Evolutionary conservation across 2,113 vertebrate genomes (phyloP), one percentile per base, ranked within the genome.

Genomic region (Rhynchomys soricoides): DNA sequence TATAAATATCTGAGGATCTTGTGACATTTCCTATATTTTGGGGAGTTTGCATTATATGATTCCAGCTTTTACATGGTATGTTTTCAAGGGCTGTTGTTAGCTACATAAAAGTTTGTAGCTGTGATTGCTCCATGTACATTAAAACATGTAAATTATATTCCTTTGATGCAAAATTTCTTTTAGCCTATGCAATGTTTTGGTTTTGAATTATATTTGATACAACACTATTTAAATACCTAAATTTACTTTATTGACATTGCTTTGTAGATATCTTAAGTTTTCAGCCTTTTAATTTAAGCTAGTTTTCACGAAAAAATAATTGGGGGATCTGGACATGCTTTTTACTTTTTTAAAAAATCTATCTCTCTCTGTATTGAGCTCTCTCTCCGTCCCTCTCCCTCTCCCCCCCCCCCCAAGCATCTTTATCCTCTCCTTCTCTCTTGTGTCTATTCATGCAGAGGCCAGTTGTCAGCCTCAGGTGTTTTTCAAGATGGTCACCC

Each of bases 171-270:
- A 94, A 95, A 88, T 40, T 88, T 7, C 2, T n/a, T 17, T 52
- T 83, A 86, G 48, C 16, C 52, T 82, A 31, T 71, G 91, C 71
- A 81, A 66, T 83, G 29, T 26, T 91, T 75, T 89, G 52, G 17
- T 21, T 29, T 95, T 93, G 31, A 87, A 40, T 81, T 83, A 3
- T 34, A 83, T 83, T 31, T 95, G 87, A 89, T 62, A 31, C 8
- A 34, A 82, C 48, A 40, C 17, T 83, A 70, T 78, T 83, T 0
- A 4, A 91, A 62, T 79, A 57, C 10, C n/a, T 86, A 50, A 17
- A 45, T 91, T 89, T 34, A n/a, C 77, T 73, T 96, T 93, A 43
- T 68, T 73, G 50, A 86, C n/a, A 31, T 55, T 81, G 40, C 37
- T 92, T 95, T 89, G 8, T 48, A 9, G 12, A 7, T 87, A 16